Evolutionary conservation across 2,113 vertebrate species (phyloP).

Genomic region (Heteronetta atricapilla): DNA sequence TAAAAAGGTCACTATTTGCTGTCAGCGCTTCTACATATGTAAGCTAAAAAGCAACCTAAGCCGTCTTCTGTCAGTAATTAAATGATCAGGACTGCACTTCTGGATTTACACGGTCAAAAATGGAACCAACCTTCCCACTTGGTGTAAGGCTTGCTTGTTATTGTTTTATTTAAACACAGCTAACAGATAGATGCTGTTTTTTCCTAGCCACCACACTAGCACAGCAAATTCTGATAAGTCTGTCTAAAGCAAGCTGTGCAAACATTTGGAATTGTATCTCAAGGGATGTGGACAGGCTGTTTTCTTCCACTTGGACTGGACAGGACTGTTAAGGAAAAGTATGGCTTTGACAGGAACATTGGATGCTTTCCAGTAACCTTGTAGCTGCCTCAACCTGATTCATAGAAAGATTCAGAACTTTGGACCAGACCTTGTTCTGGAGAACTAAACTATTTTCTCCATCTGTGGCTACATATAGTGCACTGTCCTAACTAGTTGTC

Average conservation of each 20-base stretch:
- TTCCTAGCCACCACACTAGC: background rate
- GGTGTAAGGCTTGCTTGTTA: background rate
- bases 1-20: background rate
- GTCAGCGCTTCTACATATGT: background rate
- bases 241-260: background rate
- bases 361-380: background rate
- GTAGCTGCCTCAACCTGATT: background rate
- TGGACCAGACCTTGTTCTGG: background rate
- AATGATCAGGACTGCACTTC: background rate
- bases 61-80: background rate
- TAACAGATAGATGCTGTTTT: background rate
- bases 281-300: background rate
- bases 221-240: background rate
- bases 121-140: background rate
- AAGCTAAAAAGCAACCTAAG: background rate
- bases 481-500: background rate
- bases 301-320: background rate
- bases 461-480: background rate
- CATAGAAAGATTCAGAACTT: background rate
- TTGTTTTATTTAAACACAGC: rapidly evolving
- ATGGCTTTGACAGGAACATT: background rate
- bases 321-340: background rate
- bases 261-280: background rate
- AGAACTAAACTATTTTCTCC: background rate
- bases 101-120: background rate